Evolutionary conservation across 2,888 invertebrate species (phyloP), one percentile per base, ranked within the genome.

Genomic region (Habroteleia sp.): DNA sequence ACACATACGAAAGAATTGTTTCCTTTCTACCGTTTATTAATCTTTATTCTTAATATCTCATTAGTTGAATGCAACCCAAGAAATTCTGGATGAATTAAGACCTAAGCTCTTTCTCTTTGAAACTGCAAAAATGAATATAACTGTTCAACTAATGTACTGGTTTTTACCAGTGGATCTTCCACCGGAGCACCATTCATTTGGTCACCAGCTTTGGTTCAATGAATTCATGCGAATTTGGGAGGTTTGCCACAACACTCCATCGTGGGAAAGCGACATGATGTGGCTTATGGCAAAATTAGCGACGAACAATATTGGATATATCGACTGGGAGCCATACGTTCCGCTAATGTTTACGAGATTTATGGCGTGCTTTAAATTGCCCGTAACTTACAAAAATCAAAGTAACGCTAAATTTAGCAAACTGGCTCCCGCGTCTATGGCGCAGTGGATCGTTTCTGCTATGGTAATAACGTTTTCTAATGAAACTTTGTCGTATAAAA

Each of bases 321-420:
- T 97, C 35, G 93, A 98, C 86, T 98, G 97, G 97, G 93, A 93
- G 73, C 95, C 95, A 0, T 91, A 96, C 84, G 91, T 96, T 50
- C 93, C 96, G 0, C 89, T 92, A 58, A 93, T 95, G 92, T 95
- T 94, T 83, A 92, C 92, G 6, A 90, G 93, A 85, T 94, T 92
- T 85, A 88, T 95, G 73, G 91, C 94, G 77, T 92, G 93, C 29
- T 91, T 97, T 54, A 93, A 94, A 83, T 89, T 97, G 50, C 96
- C 96, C 0, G 95, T 96, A 56, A 91, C 92, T 73, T 94, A 93
- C 84, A 94, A 93, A 82, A 92, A 93, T 73, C 91, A 91, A 90
- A 91, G 83, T 91, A 91, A 84, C 79, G 89, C 89, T 69, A 93
- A 90, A 83, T 90, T 84, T 46, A 91, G 91, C 77, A 89, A 89